Evolutionary conservation across 1,140 invertebrate species (phyloP).

Genomic region (Sogatella furcifera): DNA sequence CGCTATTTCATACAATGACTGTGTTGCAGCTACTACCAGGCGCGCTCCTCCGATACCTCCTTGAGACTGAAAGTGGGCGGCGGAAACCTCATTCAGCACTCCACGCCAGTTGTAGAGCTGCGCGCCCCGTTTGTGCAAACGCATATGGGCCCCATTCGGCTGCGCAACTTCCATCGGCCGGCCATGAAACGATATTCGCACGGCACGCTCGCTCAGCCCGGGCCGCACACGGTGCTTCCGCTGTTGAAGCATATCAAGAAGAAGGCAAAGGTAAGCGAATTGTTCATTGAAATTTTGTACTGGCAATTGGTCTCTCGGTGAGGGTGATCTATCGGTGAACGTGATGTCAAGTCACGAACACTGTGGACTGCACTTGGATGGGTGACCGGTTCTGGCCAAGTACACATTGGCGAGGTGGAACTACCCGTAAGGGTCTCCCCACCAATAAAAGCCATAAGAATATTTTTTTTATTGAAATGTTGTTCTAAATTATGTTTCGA

Average conservation of each 20-base stretch:
- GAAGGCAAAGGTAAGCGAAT: conserved; percentile 73
- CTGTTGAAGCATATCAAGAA: conserved; percentile 85
- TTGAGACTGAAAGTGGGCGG: conserved; percentile 67
- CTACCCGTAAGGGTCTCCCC: too few species aligned
- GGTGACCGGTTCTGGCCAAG: too few species aligned
- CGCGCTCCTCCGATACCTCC: conserved; percentile 70
- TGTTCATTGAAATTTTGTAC: too few species aligned
- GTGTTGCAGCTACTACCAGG: conserved; percentile 71
- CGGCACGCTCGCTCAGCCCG: conserved; percentile 57
- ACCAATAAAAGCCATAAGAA: too few species aligned
- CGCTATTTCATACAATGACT: too few species aligned
- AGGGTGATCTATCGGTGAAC: too few species aligned
- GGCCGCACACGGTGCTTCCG: conserved; percentile 64
- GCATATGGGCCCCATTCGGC: conserved; percentile 68
- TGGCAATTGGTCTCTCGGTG: too few species aligned
- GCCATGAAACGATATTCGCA: conserved; percentile 79
- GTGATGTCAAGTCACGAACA: too few species aligned
- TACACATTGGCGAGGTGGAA: too few species aligned
- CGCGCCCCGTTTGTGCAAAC: conserved; percentile 91
- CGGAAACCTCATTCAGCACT: conserved; percentile 88
- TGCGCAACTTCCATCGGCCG: conserved; percentile 90
- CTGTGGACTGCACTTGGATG: too few species aligned
- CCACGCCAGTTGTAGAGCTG: conserved; percentile 92
- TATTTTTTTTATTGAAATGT: too few species aligned
- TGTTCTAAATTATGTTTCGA: too few species aligned